Conservation (phyloP, 2,888 invertebrate genomes). For the Tribolium freemani region DNA sequence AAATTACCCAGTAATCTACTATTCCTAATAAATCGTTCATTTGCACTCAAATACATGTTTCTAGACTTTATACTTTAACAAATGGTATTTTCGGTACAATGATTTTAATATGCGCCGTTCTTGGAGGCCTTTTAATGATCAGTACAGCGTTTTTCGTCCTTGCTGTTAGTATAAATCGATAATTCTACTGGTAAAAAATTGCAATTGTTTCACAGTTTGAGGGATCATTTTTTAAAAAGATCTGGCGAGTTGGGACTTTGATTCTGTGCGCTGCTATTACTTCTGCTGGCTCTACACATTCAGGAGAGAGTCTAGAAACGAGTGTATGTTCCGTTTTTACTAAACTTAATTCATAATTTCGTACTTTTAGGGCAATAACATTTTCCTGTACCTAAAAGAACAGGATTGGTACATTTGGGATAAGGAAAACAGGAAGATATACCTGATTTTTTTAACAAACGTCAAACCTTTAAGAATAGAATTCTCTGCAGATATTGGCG, state of each 20-base stretch:
- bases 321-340: background rate
- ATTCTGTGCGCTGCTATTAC: background rate
- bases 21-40: background rate
- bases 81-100: background rate
- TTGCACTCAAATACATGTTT: background rate
- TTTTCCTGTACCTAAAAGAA: background rate
- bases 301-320: background rate
- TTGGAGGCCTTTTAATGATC: background rate
- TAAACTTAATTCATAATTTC: background rate
- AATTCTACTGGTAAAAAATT: background rate
- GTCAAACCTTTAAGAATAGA: background rate
- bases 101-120: background rate
- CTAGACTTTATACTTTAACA: background rate
- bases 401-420: conserved; percentile 19
- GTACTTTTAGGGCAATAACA: background rate
- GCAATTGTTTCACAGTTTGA: background rate
- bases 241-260: background rate
- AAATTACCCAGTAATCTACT: background rate
- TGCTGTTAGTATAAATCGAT: background rate
- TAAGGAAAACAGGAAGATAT: conserved; percentile 15
- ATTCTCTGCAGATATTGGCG: background rate
- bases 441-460: conserved; percentile 4
- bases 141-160: background rate
- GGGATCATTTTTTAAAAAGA: background rate
- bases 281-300: background rate